Evolutionary conservation across 2,113 vertebrate species (phyloP).

Genomic region (Burhinus bistriatus): DNA sequence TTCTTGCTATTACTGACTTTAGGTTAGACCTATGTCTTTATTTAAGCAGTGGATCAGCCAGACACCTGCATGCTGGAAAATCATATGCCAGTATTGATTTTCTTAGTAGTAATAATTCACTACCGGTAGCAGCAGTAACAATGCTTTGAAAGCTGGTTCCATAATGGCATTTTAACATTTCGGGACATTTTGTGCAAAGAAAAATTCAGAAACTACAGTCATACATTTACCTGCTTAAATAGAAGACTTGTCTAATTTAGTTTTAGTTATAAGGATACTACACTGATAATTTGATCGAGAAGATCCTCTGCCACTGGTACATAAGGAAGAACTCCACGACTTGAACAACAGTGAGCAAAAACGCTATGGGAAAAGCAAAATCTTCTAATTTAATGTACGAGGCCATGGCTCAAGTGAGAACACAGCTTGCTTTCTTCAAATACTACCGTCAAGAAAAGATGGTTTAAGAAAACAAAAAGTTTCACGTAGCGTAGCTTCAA

Average conservation of each 20-base stretch:
- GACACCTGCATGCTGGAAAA: neutral
- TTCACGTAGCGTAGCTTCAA: neutral
- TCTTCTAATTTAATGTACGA: neutral
- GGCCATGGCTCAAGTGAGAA: neutral
- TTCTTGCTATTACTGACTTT: neutral
- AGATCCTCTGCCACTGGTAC: neutral
- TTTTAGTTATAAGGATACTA: neutral
- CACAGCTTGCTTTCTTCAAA: neutral
- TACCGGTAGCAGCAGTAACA: neutral
- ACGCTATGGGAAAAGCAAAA: neutral
- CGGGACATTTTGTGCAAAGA: neutral
- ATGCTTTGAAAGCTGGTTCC: neutral
- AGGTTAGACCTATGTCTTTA: neutral
- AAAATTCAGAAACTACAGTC: neutral
- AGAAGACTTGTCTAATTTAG: neutral
- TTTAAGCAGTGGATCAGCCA: slow-evolving; percentile 29
- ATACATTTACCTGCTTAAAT: neutral
- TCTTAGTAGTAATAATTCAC: neutral
- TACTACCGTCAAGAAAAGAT: neutral
- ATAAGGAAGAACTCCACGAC: neutral
- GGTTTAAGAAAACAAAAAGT: neutral
- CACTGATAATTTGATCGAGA: neutral
- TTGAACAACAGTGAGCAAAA: neutral
- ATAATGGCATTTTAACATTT: neutral
- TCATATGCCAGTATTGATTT: slow-evolving; percentile 34